Conservation (phyloP, 2,888 invertebrate genomes). For the Tuberolachnus salignus region DNA sequence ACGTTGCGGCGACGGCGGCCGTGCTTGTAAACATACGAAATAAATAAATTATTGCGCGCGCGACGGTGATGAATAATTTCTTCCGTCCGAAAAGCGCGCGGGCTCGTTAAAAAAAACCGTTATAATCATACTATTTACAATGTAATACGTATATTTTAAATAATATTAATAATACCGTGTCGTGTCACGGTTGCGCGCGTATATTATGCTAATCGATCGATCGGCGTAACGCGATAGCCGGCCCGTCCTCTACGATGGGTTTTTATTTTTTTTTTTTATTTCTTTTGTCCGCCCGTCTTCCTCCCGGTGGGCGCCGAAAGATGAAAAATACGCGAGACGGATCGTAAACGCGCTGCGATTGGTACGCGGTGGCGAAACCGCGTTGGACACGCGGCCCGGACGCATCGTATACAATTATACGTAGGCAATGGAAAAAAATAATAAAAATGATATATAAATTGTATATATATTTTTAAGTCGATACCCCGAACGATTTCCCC, state of each 20-base stretch:
- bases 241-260: no score
- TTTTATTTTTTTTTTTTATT: constrained; percentile 4
- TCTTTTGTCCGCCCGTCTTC: no score
- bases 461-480: no score
- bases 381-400: not conserved
- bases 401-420: not conserved
- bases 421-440: no score
- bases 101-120: no score
- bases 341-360: not conserved
- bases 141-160: not conserved
- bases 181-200: no score
- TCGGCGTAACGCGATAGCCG: not conserved
- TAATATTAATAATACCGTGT: not conserved
- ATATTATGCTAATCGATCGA: constrained; percentile 29
- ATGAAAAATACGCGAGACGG: constrained; percentile 1
- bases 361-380: constrained; percentile 3
- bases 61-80: constrained; percentile 43
- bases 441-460: no score
- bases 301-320: constrained; percentile 11
- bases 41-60: not conserved
- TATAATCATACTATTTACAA: no score
- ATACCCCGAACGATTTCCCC: no score
- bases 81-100: not conserved
- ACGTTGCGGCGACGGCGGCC: constrained; percentile 2
- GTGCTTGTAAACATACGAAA: not conserved